These are phyloP conservation scores for Acanthosepion esculentum DNA, from an alignment of 2,888 invertebrate genomes.

Conservation along the genomic window DNA sequence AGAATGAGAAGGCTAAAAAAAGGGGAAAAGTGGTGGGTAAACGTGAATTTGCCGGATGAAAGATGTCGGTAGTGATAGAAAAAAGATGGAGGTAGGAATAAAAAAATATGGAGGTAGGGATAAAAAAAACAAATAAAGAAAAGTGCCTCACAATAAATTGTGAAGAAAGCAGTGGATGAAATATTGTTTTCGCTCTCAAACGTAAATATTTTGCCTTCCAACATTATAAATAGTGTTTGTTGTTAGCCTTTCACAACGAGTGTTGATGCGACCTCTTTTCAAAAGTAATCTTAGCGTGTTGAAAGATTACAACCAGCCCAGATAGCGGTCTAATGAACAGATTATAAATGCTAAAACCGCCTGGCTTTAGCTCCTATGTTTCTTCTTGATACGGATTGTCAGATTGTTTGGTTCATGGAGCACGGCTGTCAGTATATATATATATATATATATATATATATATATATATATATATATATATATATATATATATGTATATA, in stretches of 20 bases:
- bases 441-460: no score
- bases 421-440: not conserved
- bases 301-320: not conserved
- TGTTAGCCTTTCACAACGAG: not conserved
- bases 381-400: not conserved
- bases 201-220: not conserved
- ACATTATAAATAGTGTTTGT: conserved; percentile 22
- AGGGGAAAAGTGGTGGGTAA: no score
- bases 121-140: not conserved
- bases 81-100: not conserved
- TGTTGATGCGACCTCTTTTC: not conserved
- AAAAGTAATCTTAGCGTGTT: not conserved
- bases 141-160: not conserved
- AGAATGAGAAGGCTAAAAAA: no score
- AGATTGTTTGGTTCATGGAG: not conserved
- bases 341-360: conserved; percentile 2
- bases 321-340: not conserved
- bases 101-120: not conserved
- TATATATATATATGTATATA: no score
- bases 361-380: not conserved
- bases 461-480: no score
- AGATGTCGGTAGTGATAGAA: no score
- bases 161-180: not conserved
- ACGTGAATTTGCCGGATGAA: no score
- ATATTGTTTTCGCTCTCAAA: not conserved